A percentile compares a stretch with the other conserved stretches of the same genome.
phyloP scores from a whole-genome alignment of 2,797 vertebrate genomes.

The Karalla daura region DNA sequence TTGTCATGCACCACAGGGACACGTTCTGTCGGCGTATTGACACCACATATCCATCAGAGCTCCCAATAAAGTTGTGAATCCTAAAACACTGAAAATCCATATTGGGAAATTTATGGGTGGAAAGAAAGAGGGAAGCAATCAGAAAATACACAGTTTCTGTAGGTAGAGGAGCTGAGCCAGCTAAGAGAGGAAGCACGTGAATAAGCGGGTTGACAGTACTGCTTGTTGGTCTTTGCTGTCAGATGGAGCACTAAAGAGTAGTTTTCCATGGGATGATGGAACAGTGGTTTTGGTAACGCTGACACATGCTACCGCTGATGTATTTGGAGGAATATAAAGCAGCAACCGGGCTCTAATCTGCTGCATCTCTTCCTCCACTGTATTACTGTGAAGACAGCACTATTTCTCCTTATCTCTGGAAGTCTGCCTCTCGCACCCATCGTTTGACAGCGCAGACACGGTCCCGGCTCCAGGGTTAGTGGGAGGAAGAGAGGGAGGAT shows the following conservation, averaged over 20 bases:
- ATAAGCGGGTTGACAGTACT: conserved; percentile 48
- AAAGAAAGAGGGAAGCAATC: conserved; percentile 13
- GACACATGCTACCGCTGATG: conserved; percentile 78
- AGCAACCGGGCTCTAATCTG: conserved; percentile 76
- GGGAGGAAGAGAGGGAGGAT: conserved; percentile 35
- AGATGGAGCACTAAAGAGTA: conserved; percentile 58
- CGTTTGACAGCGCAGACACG: conserved; percentile 69
- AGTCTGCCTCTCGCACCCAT: conserved; percentile 66
- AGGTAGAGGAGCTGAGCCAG: conserved; percentile 24
- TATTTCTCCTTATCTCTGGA: conserved; percentile 82
- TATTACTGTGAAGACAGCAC: conserved; percentile 81
- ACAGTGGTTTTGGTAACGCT: conserved; percentile 66
- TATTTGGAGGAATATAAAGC: conserved; percentile 83
- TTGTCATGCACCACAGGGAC: not conserved
- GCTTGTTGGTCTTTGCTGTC: conserved; percentile 50
- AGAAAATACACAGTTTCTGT: conserved; percentile 15
- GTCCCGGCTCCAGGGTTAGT: conserved; percentile 59
- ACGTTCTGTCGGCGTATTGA: conserved; percentile 13
- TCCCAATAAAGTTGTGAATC: not conserved
- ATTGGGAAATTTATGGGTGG: conserved; percentile 18
- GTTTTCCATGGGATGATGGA: conserved; percentile 78
- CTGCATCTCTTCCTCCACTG: conserved; percentile 76
- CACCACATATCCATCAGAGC: not conserved
- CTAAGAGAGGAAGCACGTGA: conserved; percentile 37
- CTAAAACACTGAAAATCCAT: conserved; percentile 16